Evolutionary conservation across 2,797 vertebrate genomes (phyloP), one percentile per base, ranked within the genome.

Genomic region (Pachyuromys duprasi): DNA sequence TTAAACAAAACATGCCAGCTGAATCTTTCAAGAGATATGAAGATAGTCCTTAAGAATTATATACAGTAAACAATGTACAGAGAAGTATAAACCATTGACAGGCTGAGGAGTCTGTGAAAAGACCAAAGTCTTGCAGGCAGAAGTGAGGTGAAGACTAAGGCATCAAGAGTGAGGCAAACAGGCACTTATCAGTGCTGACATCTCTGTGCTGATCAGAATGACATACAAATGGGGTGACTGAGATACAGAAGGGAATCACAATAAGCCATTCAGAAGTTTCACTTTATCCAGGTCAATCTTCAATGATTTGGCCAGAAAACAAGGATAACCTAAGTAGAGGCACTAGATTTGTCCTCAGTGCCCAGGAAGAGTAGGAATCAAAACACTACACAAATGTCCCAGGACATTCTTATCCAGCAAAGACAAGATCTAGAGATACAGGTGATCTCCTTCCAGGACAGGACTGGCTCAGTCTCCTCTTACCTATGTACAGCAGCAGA

Each of bases 31-130:
- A 26, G 22, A 62, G n/a, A n/a, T 28, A 84, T n/a, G 9, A 8
- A 72, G 26, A 90, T 14, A 49, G 72, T 4, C 8, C 0, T 2
- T 45, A 74, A 42, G 26, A 57, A n/a, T 17, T 91, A 78, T 7
- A 15, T 13, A 28, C 36, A 84, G 1, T 45, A 39, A 67, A 18
- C 8, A 31, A 79, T 20, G 57, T 83, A 87, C 11, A 62, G 55
- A 63, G 14, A 79, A 17, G 8, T 0, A n/a, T 12, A 83, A 36
- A 72, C 8, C 45, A 63, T 3, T 22, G 1, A 36, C 0, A 60
- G 31, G 45, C 22, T 18, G 63, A 28, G 74, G 20, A 33, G 11
- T 0, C 0, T 7, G 17, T 7, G 3, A 33, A 36, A 86, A 24
- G n/a, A 86, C 36, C 11, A 33, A 17, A 74, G 26, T 31, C 31